Evolutionary conservation across 2,797 vertebrate species (phyloP), one percentile per base, ranked within the genome.

Genomic region (Emys orbicularis): DNA sequence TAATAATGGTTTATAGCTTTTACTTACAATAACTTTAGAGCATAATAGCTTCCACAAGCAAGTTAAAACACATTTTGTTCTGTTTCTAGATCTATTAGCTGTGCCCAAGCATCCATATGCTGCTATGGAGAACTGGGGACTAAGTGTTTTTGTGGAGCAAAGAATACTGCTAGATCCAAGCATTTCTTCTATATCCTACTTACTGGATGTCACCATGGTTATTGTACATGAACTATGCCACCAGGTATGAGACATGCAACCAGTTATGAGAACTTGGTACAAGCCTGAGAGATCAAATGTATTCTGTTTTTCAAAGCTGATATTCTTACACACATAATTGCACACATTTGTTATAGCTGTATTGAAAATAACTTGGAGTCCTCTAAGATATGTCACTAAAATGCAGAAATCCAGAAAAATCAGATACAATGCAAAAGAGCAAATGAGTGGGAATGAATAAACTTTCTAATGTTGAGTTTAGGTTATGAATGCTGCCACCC

Each of bases 71-170:
- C 80, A 88, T 97, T 95, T 97, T 97, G 90, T 98, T 97, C 95
- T 98, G 1, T 98, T 98, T 98, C 82, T 98, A 99, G 99, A 99
- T 98, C 98, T 99, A 94, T 97, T 99, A 98, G 99, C 99, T n/a
- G 99, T 99, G 95, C 99, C 99, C 95, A 99, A 99, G 96, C 99
- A 99, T 96, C 99, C 99, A 0, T 99, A 99, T 90, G 99, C 99
- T 87, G 99, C 99, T 95, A 99, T 99, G 99, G 99, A 99, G 98
- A 99, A 99, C 98, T 99, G 99, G 99, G 99, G 99, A 77, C 98
- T 99, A 95, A 99, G 99, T 97, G 99, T 99, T 95, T 99, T 99
- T 81, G 99, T 99, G 98, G 99, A 99, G 97, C 99, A 99, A 98
- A 99, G 99, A 98, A 99, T 99, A 98, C 98, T 99, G 53, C 97